Base-by-base conservation (phyloP, 2,797 vertebrate genomes). In the Chaetophractus vellerosus region DNA sequence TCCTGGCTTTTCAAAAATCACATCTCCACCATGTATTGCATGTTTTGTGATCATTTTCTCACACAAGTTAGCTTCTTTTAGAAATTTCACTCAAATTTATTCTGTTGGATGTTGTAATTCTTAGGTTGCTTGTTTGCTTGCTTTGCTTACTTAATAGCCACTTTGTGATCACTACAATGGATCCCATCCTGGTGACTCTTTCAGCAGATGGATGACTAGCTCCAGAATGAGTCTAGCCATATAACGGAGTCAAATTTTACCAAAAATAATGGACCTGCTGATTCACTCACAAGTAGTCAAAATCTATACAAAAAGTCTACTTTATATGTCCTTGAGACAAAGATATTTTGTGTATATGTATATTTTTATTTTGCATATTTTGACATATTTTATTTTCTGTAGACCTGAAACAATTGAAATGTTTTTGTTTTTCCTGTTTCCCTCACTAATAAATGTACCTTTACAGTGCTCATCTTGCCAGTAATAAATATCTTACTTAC, bases 381-480 rank as follows among this genome's bases (percentile, higher is more conserved):
- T 90, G 38, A 95, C 33, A 85, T 80, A 69, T 52, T 86, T 92
- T 0, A 38, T 33, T 88, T 79, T 85, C 96, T 14, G 80, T 68
- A 96, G 68, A 55, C 28, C 2, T 0, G 78, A 57, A 95, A 88
- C 0, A 0, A 97, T 0, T 24, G 9, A 96, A 97, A 90, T n/a
- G 36, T 91, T 94, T 90, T 74, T 68, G 45, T 78, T 97, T 85
- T 96, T 92, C 45, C 19, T 31, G 45, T 0, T 92, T 80, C 85
- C 59, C 95, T 96, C 85, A 95, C 64, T 96, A 94, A 82, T 95
- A 97, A 92, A 89, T 69, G 59, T 57, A 36, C 12, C 36, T 96
- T 97, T 91, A 83, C 68, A 85, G 64, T 64, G 6, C 9, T 0
- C 16, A 94, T 93, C 78, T 87, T 90, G 50, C 71, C 80, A 63